Conservation (phyloP, 2,797 vertebrate genomes). For the Echiichthys vipera region DNA sequence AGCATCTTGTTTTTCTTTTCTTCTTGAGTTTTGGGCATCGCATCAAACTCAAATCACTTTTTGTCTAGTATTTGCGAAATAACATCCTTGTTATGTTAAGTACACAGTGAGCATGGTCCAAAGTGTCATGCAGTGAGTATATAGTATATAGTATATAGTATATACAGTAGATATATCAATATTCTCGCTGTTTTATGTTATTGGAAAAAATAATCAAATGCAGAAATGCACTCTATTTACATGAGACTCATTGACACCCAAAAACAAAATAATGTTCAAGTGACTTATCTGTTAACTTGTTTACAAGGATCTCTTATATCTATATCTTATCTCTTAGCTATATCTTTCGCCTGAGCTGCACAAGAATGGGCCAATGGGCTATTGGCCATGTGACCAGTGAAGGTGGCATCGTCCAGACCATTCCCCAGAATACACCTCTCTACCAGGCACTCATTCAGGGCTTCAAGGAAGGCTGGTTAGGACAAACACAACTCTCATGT, state of each 20-base stretch:
- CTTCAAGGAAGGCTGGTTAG: slow-evolving; percentile 88
- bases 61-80: not conserved
- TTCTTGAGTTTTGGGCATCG: not conserved
- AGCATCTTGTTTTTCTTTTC: not conserved
- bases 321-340: slow-evolving; percentile 83
- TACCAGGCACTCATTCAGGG: slow-evolving; percentile 87
- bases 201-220: not conserved
- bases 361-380: slow-evolving; percentile 91
- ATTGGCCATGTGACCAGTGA: slow-evolving; percentile 88
- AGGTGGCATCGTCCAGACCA: slow-evolving; percentile 88
- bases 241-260: not conserved
- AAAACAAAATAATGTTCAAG: not conserved
- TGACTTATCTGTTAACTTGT: not conserved
- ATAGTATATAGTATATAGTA: no score
- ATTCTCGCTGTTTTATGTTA: not conserved
- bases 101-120: not conserved
- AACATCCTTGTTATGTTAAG: not conserved
- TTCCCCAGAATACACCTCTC: slow-evolving; percentile 86
- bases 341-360: slow-evolving; percentile 92
- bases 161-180: not conserved
- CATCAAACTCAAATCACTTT: not conserved
- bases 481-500: slow-evolving; percentile 2
- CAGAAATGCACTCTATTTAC: no score
- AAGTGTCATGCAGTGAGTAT: no score
- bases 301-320: not conserved